These are phyloP conservation scores for Meandrina meandrites DNA, from an alignment of 92 coral and sea anemone species.

Conservation along the genomic window DNA sequence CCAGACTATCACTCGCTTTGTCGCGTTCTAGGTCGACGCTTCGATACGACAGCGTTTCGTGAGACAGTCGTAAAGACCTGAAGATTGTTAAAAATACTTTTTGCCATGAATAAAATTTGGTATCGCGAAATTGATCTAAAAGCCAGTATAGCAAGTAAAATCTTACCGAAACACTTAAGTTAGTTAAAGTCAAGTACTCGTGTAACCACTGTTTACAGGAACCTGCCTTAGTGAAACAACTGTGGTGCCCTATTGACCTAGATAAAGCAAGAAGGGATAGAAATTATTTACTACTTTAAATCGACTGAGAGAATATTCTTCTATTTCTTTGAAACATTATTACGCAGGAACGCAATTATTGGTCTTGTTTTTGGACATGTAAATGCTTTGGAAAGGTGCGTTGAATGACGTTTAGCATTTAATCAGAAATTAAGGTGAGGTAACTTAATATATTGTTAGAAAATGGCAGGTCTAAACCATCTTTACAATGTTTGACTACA, in stretches of 20 bases:
- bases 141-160: too few species aligned
- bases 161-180: background rate
- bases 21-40: too few species aligned
- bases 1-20: too few species aligned
- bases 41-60: too few species aligned
- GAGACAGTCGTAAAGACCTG: too few species aligned
- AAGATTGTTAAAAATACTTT: too few species aligned
- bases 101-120: too few species aligned
- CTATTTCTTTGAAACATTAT: background rate
- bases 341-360: background rate
- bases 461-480: background rate
- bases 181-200: slow-evolving; percentile 20
- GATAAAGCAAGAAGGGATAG: background rate
- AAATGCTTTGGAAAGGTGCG: background rate
- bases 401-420: background rate
- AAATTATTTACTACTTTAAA: slow-evolving; percentile 26
- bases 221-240: slow-evolving; percentile 24
- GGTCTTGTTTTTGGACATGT: background rate
- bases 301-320: background rate
- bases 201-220: background rate
- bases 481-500: background rate
- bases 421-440: background rate
- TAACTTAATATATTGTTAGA: background rate
- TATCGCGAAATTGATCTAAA: too few species aligned
- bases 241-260: slow-evolving; percentile 26